Evolutionary conservation across 2,113 vertebrate genomes (phyloP).

Genomic region (Australoheros scitulus): DNA sequence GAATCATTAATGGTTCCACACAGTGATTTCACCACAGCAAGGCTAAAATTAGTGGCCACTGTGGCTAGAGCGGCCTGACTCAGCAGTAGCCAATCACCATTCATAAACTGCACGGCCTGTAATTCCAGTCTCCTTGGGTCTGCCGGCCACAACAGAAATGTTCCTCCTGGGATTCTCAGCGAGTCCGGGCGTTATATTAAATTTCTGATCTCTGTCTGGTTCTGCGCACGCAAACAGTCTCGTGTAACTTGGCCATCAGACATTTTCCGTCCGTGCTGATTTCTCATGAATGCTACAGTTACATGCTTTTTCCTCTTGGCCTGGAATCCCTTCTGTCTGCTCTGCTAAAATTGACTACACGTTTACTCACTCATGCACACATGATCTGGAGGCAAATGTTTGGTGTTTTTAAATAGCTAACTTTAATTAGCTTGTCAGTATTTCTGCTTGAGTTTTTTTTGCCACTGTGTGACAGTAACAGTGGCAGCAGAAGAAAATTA

Average conservation of each 20-base stretch:
- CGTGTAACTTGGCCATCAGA: conserved; percentile 65
- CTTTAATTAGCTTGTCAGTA: conserved; percentile 1
- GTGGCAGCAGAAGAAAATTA: background rate
- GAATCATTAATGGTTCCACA: conserved; percentile 60
- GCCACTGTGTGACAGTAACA: background rate
- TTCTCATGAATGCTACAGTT: conserved; percentile 45
- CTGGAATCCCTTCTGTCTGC: conserved; percentile 26
- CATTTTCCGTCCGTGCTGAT: conserved; percentile 75
- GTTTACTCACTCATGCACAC: conserved; percentile 27
- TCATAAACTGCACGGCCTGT: conserved; percentile 79
- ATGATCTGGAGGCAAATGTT: conserved; percentile 8
- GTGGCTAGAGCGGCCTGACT: conserved; percentile 79
- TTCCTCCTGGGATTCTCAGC: conserved; percentile 38
- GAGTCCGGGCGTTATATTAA: conserved; percentile 56
- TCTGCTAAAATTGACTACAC: conserved; percentile 39
- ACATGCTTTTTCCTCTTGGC: conserved; percentile 57
- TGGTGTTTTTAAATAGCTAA: conserved; percentile 21
- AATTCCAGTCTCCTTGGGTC: conserved; percentile 57
- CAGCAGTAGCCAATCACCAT: conserved; percentile 79
- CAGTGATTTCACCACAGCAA: conserved; percentile 51
- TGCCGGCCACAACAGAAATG: conserved; percentile 72
- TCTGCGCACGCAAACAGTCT: conserved; percentile 52
- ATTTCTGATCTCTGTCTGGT: conserved; percentile 74
- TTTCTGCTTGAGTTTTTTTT: background rate
- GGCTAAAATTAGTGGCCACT: conserved; percentile 73